Conservation (phyloP, 2,888 invertebrate genomes). For the Drosophila limbata region DNA sequence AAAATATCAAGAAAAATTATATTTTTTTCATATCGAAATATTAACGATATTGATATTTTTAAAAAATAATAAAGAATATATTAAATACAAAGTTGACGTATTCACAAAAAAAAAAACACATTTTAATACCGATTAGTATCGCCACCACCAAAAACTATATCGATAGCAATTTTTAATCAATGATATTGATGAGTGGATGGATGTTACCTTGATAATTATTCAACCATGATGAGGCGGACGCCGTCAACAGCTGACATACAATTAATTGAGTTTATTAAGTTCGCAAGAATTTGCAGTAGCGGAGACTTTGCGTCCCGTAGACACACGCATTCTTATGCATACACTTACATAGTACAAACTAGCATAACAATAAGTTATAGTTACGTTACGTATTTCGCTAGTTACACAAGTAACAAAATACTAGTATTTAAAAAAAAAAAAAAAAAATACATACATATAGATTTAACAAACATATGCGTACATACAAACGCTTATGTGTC, state of each 20-base stretch:
- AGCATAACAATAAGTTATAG: slow-evolving; percentile 38
- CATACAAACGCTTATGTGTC: slow-evolving; percentile 1
- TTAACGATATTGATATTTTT: too few species aligned
- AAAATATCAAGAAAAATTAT: too few species aligned
- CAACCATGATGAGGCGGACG: slow-evolving; percentile 1
- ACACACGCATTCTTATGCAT: slow-evolving; percentile 19
- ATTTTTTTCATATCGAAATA: too few species aligned
- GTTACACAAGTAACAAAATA: neutral
- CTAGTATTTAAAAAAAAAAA: neutral
- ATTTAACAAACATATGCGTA: slow-evolving; percentile 1
- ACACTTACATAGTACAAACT: slow-evolving; percentile 36
- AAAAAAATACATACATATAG: neutral
- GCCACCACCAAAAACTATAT: neutral
- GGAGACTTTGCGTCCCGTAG: slow-evolving; percentile 24
- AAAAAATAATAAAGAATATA: too few species aligned
- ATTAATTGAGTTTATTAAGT: slow-evolving; percentile 38
- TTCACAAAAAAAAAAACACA: neutral
- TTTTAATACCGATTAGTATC: too few species aligned
- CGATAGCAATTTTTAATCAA: neutral
- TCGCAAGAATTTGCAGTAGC: slow-evolving; percentile 28
- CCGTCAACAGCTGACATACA: slow-evolving; percentile 36
- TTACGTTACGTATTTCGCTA: slow-evolving; percentile 8
- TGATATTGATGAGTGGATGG: neutral
- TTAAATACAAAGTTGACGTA: too few species aligned
- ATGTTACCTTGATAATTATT: neutral